phyloP scores from a whole-genome alignment of 1,140 invertebrate genomes.

The Propsilocerus akamusi region DNA sequence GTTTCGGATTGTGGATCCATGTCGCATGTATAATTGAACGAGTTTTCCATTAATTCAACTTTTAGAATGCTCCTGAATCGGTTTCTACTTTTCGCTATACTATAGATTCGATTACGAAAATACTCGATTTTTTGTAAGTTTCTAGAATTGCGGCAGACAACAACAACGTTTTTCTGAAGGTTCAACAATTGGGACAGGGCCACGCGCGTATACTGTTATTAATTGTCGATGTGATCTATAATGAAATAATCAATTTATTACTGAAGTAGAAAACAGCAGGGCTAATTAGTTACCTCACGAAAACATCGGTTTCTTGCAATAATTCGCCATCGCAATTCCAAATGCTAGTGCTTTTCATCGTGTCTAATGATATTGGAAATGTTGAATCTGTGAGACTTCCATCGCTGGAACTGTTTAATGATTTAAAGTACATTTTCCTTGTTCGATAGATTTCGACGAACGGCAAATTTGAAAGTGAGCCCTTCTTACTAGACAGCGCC shows the following conservation, averaged over 20 bases:
- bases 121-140: too few relatives aligned
- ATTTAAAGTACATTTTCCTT: slow-evolving; percentile 50
- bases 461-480: slow-evolving; percentile 46
- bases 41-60: too few relatives aligned
- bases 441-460: slow-evolving; percentile 63
- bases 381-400: slow-evolving; percentile 18
- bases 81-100: too few relatives aligned
- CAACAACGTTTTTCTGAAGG: too few relatives aligned
- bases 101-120: too few relatives aligned
- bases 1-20: too few relatives aligned
- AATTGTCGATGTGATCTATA: slow-evolving; percentile 31
- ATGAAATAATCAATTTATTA: neutral
- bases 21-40: too few relatives aligned
- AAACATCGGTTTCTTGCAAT: slow-evolving; percentile 42
- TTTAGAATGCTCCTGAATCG: too few relatives aligned
- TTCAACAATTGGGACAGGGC: too few relatives aligned
- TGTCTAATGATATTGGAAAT: slow-evolving; percentile 13
- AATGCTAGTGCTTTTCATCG: slow-evolving; percentile 27
- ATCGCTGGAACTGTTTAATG: slow-evolving; percentile 20
- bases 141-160: too few relatives aligned
- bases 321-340: slow-evolving; percentile 84
- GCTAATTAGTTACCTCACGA: slow-evolving; percentile 36
- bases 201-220: slow-evolving; percentile 32
- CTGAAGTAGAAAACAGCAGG: neutral
- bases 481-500: slow-evolving; percentile 33